Evolutionary conservation across 2,888 invertebrate species (phyloP), one percentile per base, ranked within the genome.

Genomic region (Lamellibrachia satsuma): DNA sequence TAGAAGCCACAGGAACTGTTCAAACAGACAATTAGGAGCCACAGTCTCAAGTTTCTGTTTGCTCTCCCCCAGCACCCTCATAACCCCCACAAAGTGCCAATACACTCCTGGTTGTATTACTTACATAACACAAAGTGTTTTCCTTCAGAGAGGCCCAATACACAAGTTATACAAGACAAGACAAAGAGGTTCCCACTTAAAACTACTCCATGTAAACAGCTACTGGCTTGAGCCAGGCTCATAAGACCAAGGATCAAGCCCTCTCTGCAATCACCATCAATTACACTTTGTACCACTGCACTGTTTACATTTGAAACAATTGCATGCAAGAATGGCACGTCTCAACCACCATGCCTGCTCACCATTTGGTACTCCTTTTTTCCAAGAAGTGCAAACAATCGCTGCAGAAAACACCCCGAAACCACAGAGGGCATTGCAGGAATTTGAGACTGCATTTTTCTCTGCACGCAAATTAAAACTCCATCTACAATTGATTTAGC

Each of bases 91-190:
- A 75, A 22, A 75, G 75, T 75, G 75, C 22, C 75, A 75, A 75
- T 75, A 75, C 75, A 75, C 11, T 6, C 75, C 75, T 22, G n/a
- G 75, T 11, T 75, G 75, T n/a, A 75, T 75, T 75, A 75, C 75
- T 75, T 75, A 75, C 75, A 75, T 75, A 75, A 75, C 75, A 75
- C 75, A 75, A 15, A 75, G 75, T 75, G 75, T 75, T 75, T 75
- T n/a, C 75, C 75, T 22, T 39, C 39, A 39, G 39, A 39, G 39
- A 39, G 39, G 39, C 22, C 75, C 22, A 22, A 75, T 22, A 75
- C 4, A 3, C 22, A 1, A 75, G 75, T 75, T 22, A 75, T n/a
- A 75, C 15, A n/a, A n/a, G 2, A 22, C 22, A 22, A 75, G 75
- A 75, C 75, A 75, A 75, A 75, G 75, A 75, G 75, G 22, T 75